These are phyloP conservation scores for Salvator merianae DNA, from an alignment of 2,113 vertebrate genomes.

Conservation along the genomic window DNA sequence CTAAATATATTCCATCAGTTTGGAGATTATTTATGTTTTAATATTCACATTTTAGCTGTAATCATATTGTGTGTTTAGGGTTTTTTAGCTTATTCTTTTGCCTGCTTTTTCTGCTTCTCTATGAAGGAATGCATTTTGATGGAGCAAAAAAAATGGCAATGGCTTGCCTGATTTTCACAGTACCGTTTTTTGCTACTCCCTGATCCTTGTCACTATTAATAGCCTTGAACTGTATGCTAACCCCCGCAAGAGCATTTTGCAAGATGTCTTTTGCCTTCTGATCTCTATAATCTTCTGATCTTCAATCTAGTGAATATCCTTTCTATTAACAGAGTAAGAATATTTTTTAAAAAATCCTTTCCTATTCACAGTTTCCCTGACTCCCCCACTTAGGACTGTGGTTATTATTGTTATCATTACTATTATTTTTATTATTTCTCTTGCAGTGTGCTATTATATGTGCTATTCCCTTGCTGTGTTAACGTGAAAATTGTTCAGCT, in stretches of 20 bases:
- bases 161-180: neutral
- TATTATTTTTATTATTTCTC: too few relatives aligned
- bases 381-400: neutral
- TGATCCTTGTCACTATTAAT: constrained; percentile 19
- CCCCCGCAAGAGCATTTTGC: constrained; percentile 29
- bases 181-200: constrained; percentile 20
- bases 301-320: constrained; percentile 34
- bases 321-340: neutral
- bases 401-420: neutral
- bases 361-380: constrained; percentile 30
- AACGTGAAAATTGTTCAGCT: constrained; percentile 33
- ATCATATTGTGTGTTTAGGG: too few relatives aligned
- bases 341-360: neutral
- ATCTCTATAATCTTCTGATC: constrained; percentile 49
- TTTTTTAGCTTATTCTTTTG: neutral
- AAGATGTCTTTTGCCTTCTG: constrained; percentile 32
- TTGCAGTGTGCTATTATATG: neutral
- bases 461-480: constrained; percentile 3
- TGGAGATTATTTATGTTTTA: too few relatives aligned
- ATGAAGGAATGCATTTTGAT: constrained; percentile 22
- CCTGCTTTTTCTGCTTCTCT: neutral
- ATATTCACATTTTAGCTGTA: too few relatives aligned
- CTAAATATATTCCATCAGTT: too few relatives aligned
- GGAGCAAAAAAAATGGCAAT: neutral
- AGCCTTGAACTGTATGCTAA: constrained; percentile 40